Evolutionary conservation across 2,888 invertebrate species (phyloP), one percentile per base, ranked within the genome.

Genomic region (Acleris holmiana): DNA sequence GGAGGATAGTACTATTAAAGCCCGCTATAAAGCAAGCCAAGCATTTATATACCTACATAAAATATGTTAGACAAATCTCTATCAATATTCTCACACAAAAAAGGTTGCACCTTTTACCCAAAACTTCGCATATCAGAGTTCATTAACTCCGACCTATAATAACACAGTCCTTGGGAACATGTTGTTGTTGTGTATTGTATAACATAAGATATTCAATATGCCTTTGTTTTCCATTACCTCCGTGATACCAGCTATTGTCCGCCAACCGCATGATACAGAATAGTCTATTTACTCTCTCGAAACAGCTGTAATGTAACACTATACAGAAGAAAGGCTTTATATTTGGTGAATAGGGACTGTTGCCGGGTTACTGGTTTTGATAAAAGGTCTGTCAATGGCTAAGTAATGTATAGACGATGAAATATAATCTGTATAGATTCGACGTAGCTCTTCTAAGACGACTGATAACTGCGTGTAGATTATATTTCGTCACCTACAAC

Each of bases 191-290:
- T 29, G 23, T n/a, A 44, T 5, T 19, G 6, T 21, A 50, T 7
- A 50, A 56, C 23, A 46, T 19, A 19, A 47, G 56, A 47, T 29
- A 57, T 47, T 57, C 46, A 57, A 57, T 57, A 57, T 57, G 29
- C 47, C 44, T 47, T 57, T 57, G 56, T 57, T 46, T 18, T 23
- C 23, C 23, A 55, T 46, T 44, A 47, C 47, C 40, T 21, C 15
- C 17, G 15, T 44, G 44, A 57, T 25, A 47, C 29, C 29, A 47
- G 15, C 47, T 15, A 57, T 57, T 57, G 56, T 57, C n/a, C 56
- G 47, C n/a, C 46, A 18, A 35, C 18, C 56, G 18, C 47, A 47
- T 29, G 47, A 57, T 47, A 57, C 56, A 18, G 47, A 29, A 57
- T 29, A 47, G 13, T 13, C 23, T 44, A 29, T 47, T 47, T 47